These are phyloP conservation scores for Noctua janthe DNA, from an alignment of 2,888 invertebrate species.

Conservation along the genomic window DNA sequence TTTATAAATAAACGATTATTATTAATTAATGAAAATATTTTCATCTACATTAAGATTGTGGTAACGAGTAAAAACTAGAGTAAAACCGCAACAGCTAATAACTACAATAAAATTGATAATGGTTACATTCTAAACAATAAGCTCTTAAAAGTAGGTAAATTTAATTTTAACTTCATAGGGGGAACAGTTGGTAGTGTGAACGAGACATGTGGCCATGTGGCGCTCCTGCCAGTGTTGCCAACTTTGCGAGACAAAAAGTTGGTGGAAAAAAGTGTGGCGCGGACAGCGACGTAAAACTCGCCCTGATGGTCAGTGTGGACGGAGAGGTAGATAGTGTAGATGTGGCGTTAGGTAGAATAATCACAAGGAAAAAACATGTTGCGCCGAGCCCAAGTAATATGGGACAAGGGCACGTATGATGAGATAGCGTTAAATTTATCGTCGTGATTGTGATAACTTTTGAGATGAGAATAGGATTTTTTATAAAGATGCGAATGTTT, in stretches of 20 bases:
- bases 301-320: constrained; percentile 69
- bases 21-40: background rate
- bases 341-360: constrained; percentile 53
- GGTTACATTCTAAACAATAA: constrained; percentile 23
- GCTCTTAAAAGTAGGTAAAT: constrained; percentile 64
- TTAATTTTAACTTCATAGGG: constrained; percentile 74
- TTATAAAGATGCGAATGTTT: background rate
- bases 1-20: no score
- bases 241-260: constrained; percentile 78
- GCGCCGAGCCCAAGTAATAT: no score
- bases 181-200: constrained; percentile 57
- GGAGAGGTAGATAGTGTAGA: constrained; percentile 49
- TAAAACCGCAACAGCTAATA: background rate
- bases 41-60: background rate
- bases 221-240: constrained; percentile 77
- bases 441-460: background rate
- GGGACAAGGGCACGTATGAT: no score
- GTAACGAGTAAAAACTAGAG: background rate
- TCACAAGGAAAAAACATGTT: no score
- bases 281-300: constrained; percentile 74
- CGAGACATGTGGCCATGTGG: constrained; percentile 80
- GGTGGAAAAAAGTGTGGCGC: constrained; percentile 71
- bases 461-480: background rate
- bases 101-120: background rate
- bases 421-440: background rate